Evolutionary conservation across 2,113 vertebrate genomes (phyloP).

Genomic region (Trichechus manatus): DNA sequence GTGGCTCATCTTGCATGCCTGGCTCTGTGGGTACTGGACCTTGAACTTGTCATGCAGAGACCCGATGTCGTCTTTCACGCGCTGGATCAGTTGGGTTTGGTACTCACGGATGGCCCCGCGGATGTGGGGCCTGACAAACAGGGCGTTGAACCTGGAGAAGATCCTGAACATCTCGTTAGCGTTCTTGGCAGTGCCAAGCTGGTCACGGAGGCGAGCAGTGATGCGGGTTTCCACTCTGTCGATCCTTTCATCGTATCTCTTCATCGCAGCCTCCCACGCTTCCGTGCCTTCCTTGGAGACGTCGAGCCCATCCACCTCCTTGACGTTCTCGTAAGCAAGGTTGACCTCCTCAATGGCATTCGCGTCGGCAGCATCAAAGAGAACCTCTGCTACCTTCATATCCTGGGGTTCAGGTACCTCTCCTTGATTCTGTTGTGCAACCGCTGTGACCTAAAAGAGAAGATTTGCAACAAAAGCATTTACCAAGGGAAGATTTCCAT

Average conservation of each 20-base stretch:
- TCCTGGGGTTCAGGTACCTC: conserved; percentile 96
- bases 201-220: conserved; percentile 97
- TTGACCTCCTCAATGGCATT: conserved; percentile 99
- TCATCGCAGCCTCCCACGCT: conserved; percentile 99
- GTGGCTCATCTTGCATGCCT: conserved; percentile 99
- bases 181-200: conserved; percentile 98
- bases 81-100: conserved; percentile 98
- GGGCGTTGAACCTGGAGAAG: conserved; percentile 98
- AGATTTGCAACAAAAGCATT: neutral
- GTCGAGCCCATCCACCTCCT: conserved; percentile 98
- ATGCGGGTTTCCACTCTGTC: conserved; percentile 99
- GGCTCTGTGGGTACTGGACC: conserved; percentile 99
- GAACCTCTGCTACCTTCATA: conserved; percentile 97
- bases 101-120: conserved; percentile 98
- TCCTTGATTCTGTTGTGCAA: conserved; percentile 95
- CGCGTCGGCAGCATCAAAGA: conserved; percentile 98
- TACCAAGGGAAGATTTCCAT: too few species aligned
- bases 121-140: conserved; percentile 99
- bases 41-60: conserved; percentile 99
- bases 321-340: conserved; percentile 98
- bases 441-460: conserved; percentile 92
- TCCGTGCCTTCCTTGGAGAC: conserved; percentile 99
- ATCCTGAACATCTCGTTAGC: conserved; percentile 99
- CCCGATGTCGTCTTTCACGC: conserved; percentile 98
- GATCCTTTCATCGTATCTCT: conserved; percentile 97